Percentiles rank a stretch among this genome's conserved stretches.
phyloP scores from a whole-genome alignment of 1,140 invertebrate genomes.

The Gonatopus flavifemur region DNA sequence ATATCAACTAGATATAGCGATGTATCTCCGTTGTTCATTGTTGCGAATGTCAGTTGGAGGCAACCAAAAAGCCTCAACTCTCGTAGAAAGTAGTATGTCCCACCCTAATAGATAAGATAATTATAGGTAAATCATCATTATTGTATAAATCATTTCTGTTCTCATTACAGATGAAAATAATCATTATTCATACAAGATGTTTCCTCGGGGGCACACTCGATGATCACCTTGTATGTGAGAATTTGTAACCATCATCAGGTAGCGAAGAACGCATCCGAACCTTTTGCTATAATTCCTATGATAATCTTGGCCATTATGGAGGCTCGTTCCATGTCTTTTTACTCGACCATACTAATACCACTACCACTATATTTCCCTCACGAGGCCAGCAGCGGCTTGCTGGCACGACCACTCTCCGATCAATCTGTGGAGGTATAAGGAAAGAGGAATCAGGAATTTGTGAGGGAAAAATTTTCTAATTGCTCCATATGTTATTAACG shows the following conservation, averaged over 20 bases:
- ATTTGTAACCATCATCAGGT: not conserved
- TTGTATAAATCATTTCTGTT: too few species aligned
- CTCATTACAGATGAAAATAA: too few species aligned
- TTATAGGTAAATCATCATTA: too few species aligned
- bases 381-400: not conserved
- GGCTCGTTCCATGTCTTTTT: slow-evolving; percentile 2
- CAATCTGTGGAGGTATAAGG: too few species aligned
- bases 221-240: not conserved
- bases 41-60: too few species aligned
- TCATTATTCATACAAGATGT: too few species aligned
- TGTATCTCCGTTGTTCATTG: too few species aligned
- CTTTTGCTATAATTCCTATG: slow-evolving; percentile 18
- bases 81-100: too few species aligned
- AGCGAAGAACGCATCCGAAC: not conserved
- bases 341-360: not conserved
- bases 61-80: too few species aligned
- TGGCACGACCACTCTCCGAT: too few species aligned
- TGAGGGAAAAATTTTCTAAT: slow-evolving; percentile 8
- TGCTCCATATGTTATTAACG: slow-evolving; percentile 6
- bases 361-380: not conserved
- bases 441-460: not conserved
- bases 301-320: slow-evolving; percentile 17
- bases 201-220: not conserved
- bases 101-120: too few species aligned
- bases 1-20: too few species aligned